These are phyloP conservation scores for Podarcis siculus DNA, from an alignment of 2,797 vertebrate species.

Conservation along the genomic window DNA sequence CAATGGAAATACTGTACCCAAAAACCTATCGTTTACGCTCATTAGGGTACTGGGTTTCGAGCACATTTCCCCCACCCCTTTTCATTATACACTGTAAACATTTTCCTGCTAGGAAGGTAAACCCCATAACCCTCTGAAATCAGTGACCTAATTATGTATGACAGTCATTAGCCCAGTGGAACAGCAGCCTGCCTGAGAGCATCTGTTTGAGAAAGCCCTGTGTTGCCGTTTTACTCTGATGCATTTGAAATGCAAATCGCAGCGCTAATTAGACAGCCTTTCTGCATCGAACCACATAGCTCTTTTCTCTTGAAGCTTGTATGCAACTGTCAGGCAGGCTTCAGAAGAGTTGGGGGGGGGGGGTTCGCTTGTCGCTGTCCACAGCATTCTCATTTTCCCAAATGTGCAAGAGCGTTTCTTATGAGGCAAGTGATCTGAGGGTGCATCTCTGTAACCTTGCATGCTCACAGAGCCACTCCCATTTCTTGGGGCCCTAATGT, in stretches of 20 bases:
- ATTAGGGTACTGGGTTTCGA: constrained; percentile 50
- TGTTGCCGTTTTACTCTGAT: constrained; percentile 59
- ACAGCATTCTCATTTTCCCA: background rate
- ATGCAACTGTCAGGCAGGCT: constrained; percentile 27
- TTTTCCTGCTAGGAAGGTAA: constrained; percentile 52
- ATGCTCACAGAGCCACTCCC: background rate
- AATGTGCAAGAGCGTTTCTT: background rate
- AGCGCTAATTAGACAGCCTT: constrained; percentile 12
- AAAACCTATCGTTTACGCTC: background rate
- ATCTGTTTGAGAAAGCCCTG: constrained; percentile 69
- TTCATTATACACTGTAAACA: constrained; percentile 41
- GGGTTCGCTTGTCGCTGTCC: background rate
- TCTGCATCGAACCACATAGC: background rate
- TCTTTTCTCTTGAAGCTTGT: background rate
- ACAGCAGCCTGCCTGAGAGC: constrained; percentile 64
- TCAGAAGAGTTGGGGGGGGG: background rate
- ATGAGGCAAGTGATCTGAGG: background rate
- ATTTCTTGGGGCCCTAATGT: background rate
- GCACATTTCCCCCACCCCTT: constrained; percentile 20
- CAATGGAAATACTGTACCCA: background rate
- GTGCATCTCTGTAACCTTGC: background rate
- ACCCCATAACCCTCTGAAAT: constrained; percentile 61
- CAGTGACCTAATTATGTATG: constrained; percentile 65
- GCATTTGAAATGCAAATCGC: constrained; percentile 53
- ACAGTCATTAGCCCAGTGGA: constrained; percentile 70